Evolutionary conservation across 2,113 vertebrate species (phyloP).

Genomic region (Neofelis nebulosa): DNA sequence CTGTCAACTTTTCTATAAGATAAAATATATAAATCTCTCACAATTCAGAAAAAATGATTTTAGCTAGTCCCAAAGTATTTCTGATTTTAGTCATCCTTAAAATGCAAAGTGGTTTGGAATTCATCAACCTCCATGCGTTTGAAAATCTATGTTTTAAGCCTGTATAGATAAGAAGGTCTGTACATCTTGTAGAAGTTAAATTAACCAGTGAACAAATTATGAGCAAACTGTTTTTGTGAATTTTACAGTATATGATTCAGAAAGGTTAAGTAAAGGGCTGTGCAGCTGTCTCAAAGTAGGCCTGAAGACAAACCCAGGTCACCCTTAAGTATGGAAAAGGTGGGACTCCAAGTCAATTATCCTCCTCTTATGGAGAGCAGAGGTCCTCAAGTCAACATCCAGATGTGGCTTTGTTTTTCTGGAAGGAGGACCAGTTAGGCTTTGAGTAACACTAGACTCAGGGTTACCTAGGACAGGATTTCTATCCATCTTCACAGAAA

Average conservation of each 20-base stretch:
- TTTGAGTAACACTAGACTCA: neutral
- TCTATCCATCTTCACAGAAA: neutral
- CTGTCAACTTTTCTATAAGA: neutral
- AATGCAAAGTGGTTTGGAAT: slow-evolving; percentile 27
- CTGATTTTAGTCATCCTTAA: slow-evolving; percentile 15
- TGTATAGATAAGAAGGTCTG: neutral
- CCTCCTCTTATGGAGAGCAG: neutral
- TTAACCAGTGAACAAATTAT: neutral
- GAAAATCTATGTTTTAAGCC: slow-evolving; percentile 13
- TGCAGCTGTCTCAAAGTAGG: neutral
- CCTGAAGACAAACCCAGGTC: neutral
- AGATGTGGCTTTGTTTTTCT: neutral
- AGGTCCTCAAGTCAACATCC: neutral
- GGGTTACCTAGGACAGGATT: neutral
- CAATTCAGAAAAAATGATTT: neutral
- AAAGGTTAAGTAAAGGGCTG: neutral
- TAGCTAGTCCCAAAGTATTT: neutral
- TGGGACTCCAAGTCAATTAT: neutral
- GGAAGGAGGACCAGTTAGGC: neutral
- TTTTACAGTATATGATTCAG: neutral
- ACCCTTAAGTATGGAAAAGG: neutral
- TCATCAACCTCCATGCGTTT: neutral
- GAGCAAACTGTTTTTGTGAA: neutral
- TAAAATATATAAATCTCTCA: neutral
- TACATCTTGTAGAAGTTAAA: neutral